These are phyloP conservation scores for Corythoichthys intestinalis DNA, from an alignment of 2,113 vertebrate species.

Conservation along the genomic window DNA sequence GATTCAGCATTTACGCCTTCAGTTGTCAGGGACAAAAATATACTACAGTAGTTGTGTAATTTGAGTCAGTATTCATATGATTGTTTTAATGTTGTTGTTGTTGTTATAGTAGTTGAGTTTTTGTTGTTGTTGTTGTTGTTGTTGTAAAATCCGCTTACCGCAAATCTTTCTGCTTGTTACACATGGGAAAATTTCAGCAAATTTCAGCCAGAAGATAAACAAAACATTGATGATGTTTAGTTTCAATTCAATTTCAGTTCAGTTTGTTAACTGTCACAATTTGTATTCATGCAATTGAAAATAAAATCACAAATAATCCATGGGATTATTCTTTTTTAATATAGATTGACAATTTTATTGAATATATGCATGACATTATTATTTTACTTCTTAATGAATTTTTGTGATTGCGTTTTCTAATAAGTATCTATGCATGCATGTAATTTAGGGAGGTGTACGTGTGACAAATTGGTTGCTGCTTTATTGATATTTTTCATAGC, in stretches of 20 bases:
- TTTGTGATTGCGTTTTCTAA: no score
- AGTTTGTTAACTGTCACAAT: no score
- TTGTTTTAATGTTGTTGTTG: no score
- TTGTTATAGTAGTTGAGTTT: neutral
- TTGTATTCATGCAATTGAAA: no score
- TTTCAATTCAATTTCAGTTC: no score
- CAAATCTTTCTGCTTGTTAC: neutral
- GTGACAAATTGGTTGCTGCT: neutral
- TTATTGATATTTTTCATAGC: neutral
- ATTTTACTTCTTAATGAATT: no score
- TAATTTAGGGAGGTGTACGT: no score
- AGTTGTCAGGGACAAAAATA: neutral
- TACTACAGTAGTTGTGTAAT: no score
- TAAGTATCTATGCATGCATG: no score
- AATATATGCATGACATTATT: neutral
- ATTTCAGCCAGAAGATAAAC: neutral
- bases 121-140: neutral
- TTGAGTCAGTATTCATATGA: no score
- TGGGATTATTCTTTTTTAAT: neutral
- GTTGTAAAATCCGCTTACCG: neutral
- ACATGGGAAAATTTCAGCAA: neutral
- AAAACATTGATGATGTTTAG: neutral
- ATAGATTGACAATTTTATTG: neutral
- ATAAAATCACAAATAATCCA: neutral
- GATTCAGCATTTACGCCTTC: neutral